Conservation (phyloP, 2,797 vertebrate genomes). For the Syndactyla subalaris region DNA sequence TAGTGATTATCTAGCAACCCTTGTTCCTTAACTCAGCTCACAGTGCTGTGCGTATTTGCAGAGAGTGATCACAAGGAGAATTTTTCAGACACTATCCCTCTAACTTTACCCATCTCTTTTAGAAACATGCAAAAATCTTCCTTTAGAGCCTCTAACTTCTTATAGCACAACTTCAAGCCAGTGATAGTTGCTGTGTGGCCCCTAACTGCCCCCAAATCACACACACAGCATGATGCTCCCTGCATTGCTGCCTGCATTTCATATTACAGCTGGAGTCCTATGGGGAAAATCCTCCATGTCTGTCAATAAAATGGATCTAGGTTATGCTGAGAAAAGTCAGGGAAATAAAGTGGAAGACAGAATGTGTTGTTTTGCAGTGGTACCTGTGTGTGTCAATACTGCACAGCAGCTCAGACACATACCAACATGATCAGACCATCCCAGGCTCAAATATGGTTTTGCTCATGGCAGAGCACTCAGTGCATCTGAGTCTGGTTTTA, state of each 20-base stretch:
- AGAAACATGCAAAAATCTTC: not conserved
- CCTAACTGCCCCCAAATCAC: not conserved
- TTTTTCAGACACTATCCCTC: not conserved
- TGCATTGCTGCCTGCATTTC: not conserved
- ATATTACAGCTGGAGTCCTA: not conserved
- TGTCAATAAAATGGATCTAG: not conserved
- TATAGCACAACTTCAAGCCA: not conserved
- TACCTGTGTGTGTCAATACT: fast-evolving
- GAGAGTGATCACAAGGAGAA: not conserved
- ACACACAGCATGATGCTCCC: not conserved
- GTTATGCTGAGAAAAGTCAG: not conserved
- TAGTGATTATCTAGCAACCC: not conserved
- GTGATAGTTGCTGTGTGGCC: not conserved
- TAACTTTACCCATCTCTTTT: not conserved
- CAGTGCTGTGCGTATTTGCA: not conserved
- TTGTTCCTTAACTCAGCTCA: not conserved
- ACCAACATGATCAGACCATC: not conserved
- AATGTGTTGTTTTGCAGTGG: not conserved
- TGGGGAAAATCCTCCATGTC: not conserved
- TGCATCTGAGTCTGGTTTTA: not conserved
- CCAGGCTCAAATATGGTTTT: not conserved
- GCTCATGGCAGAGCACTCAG: not conserved
- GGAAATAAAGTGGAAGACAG: not conserved
- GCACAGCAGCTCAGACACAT: not conserved
- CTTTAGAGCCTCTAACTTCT: not conserved